These are phyloP conservation scores for Mastigias papua DNA, from an alignment of 30 jellyfish, hydroid and myxozoan species.

Conservation along the genomic window DNA sequence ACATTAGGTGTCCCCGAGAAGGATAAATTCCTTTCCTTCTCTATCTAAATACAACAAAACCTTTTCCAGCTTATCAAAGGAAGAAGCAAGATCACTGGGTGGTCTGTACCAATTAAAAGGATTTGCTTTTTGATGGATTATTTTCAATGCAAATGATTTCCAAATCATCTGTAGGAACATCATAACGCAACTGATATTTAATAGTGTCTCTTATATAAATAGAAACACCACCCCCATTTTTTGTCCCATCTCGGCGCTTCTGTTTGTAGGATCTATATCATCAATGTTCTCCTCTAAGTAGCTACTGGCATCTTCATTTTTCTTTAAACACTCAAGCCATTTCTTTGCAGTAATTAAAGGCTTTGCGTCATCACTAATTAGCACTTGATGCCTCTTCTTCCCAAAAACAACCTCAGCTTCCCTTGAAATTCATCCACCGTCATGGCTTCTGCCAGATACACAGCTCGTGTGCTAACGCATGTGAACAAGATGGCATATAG, in stretches of 20 bases:
- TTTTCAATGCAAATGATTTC: no score
- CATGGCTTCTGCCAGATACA: conserved; percentile 69
- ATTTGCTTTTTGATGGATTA: no score
- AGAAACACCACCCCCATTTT: no score
- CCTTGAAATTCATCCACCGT: conserved; percentile 47
- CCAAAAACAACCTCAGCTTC: conserved; percentile 66
- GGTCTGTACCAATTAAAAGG: no score
- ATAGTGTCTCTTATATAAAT: no score
- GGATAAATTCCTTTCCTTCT: no score
- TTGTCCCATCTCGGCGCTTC: conserved; percentile 22
- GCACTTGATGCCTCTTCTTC: conserved; percentile 83
- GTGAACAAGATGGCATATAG: conserved; percentile 83
- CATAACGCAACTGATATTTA: no score
- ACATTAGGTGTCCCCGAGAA: no score
- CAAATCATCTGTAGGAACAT: no score
- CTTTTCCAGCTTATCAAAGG: no score
- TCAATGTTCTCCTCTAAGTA: conserved; percentile 48
- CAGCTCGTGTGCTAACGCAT: conserved; percentile 74
- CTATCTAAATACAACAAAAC: no score
- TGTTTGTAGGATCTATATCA: background rate
- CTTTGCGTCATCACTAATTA: conserved; percentile 79
- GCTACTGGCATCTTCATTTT: conserved; percentile 28
- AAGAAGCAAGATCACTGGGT: no score
- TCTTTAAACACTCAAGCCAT: conserved; percentile 21
- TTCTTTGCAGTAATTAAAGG: conserved; percentile 42